These are phyloP conservation scores for Alcedo atthis DNA, from an alignment of 2,797 vertebrate species.

Conservation along the genomic window DNA sequence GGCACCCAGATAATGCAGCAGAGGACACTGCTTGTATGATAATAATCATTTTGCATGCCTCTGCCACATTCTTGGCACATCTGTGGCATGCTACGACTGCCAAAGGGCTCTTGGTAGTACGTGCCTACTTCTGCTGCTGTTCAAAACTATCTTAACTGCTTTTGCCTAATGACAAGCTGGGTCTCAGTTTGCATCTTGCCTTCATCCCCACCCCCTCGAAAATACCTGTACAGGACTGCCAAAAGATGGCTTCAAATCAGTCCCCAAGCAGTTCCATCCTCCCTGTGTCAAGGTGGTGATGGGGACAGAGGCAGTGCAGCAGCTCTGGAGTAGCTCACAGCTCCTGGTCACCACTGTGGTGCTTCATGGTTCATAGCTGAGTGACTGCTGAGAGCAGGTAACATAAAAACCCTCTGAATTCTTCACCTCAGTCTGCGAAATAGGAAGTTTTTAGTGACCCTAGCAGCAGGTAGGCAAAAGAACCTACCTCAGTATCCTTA, in stretches of 20 bases:
- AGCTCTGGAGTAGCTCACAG: background rate
- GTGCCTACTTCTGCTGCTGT: background rate
- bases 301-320: background rate
- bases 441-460: background rate
- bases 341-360: background rate
- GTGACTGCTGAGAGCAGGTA: accelerated
- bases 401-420: background rate
- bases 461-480: background rate
- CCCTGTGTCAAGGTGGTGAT: background rate
- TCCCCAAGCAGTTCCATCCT: background rate
- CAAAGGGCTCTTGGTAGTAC: background rate
- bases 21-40: background rate
- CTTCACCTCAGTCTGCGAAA: background rate
- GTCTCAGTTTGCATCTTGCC: background rate
- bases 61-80: background rate
- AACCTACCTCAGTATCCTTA: background rate
- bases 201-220: background rate
- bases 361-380: background rate
- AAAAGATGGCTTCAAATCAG: background rate
- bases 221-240: background rate
- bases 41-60: background rate
- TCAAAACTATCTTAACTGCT: background rate
- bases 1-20: background rate
- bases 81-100: background rate
- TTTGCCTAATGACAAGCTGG: background rate